Evolutionary conservation across 1,140 invertebrate genomes (phyloP).

Genomic region (Calliphora vicina): DNA sequence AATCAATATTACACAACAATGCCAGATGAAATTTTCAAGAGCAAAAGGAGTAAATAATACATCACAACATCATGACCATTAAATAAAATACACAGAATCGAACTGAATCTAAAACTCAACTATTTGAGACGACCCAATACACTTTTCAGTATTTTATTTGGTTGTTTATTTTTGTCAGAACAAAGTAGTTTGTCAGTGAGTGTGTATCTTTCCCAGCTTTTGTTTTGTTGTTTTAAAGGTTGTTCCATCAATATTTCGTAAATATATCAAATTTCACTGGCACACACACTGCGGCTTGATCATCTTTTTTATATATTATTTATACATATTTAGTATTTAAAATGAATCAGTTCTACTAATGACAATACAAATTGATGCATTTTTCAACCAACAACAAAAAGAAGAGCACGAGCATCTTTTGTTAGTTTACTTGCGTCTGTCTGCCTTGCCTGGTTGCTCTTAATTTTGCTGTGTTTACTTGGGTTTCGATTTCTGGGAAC

Average conservation of each 20-base stretch:
- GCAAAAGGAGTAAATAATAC: slow-evolving; percentile 22
- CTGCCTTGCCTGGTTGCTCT: background rate
- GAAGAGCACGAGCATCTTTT: background rate
- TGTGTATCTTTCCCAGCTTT: slow-evolving; percentile 6
- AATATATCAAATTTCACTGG: slow-evolving; percentile 22
- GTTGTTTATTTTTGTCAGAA: background rate
- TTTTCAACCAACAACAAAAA: background rate
- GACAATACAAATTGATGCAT: slow-evolving; percentile 34
- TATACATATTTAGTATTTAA: background rate
- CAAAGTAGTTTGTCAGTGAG: background rate
- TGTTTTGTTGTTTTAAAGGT: background rate
- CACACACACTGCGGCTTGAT: background rate
- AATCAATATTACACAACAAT: slow-evolving; percentile 30
- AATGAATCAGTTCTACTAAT: slow-evolving; percentile 2
- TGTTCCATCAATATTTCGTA: slow-evolving; percentile 29
- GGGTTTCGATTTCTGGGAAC: slow-evolving; percentile 3
- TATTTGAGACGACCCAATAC: background rate
- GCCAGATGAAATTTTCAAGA: slow-evolving; percentile 23
- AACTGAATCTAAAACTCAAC: background rate
- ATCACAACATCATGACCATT: background rate
- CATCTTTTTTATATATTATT: too few relatives aligned
- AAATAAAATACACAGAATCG: background rate
- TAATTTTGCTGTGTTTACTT: background rate
- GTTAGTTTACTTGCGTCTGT: background rate
- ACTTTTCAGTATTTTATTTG: background rate